These are phyloP conservation scores for Crambe crambe DNA, from an alignment of 37 sponge, comb jelly and placozoan species.

Conservation along the genomic window DNA sequence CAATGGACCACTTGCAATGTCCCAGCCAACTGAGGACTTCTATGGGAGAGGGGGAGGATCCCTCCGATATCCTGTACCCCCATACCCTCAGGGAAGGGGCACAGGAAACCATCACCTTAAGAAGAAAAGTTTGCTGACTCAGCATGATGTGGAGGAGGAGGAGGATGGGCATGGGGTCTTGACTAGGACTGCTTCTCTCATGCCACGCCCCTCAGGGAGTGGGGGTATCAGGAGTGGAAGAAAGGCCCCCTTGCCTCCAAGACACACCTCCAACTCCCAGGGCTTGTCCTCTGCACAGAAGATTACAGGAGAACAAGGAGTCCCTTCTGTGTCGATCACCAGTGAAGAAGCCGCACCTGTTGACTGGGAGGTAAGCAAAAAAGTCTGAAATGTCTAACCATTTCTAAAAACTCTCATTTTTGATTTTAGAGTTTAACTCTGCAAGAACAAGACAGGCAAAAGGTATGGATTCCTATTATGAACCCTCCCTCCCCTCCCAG, in stretches of 20 bases:
- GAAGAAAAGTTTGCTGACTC: neutral
- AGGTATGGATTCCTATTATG: no score
- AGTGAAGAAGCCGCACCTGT: neutral
- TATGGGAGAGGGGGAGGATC: neutral
- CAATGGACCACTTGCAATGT: neutral
- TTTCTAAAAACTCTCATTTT: neutral
- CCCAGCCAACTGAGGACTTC: neutral
- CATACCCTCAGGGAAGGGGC: neutral
- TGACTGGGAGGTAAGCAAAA: slow-evolving; percentile 41
- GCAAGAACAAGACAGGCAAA: slow-evolving; percentile 53
- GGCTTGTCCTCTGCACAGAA: neutral
- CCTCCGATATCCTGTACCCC: neutral
- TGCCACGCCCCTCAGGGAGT: no score
- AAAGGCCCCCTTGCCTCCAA: neutral
- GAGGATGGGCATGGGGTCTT: neutral
- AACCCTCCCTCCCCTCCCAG: no score
- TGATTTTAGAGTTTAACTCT: slow-evolving; percentile 16
- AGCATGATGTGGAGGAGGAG: neutral
- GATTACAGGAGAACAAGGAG: neutral
- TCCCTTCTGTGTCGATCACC: neutral
- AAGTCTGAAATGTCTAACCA: neutral
- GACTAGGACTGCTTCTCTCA: neutral
- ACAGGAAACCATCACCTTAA: neutral
- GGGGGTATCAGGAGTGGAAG: neutral
- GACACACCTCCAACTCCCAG: neutral